Percentiles rank a stretch among this genome's conserved stretches.
Conservation (phyloP, 2,797 vertebrate species). For the Enteromius afrohamiltoni region DNA sequence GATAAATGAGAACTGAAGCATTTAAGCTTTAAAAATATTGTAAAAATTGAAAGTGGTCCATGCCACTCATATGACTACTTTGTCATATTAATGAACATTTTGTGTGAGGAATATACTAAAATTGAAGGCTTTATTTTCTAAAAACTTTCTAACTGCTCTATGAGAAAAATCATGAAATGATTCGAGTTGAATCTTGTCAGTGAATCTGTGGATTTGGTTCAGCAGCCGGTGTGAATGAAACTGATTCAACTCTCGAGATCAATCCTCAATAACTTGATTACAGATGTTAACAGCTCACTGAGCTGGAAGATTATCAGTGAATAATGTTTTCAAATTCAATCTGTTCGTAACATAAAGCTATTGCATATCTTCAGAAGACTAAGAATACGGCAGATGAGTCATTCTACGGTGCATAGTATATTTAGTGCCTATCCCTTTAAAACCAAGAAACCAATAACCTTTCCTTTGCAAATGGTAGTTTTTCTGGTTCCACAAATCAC, state of each 20-base stretch:
- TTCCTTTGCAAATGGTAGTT: neutral
- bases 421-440: neutral
- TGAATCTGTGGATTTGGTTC: neutral
- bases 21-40: neutral
- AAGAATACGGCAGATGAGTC: neutral
- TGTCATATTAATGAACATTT: neutral
- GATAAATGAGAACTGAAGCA: neutral
- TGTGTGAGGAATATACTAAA: neutral
- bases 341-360: neutral
- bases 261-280: neutral
- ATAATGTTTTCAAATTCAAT: constrained; percentile 1
- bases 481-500: constrained; percentile 9
- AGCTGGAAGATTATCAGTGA: neutral
- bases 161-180: neutral
- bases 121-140: neutral
- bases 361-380: neutral
- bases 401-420: neutral
- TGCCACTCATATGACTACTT: neutral
- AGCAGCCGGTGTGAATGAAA: neutral
- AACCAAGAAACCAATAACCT: neutral
- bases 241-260: neutral
- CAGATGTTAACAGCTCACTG: neutral
- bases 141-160: neutral
- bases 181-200: neutral
- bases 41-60: neutral